A percentile compares a stretch with the other conserved stretches of the same genome.
These are phyloP conservation scores for Salvelinus namaycush DNA, from an alignment of 2,113 vertebrate species.

Conservation along the genomic window DNA sequence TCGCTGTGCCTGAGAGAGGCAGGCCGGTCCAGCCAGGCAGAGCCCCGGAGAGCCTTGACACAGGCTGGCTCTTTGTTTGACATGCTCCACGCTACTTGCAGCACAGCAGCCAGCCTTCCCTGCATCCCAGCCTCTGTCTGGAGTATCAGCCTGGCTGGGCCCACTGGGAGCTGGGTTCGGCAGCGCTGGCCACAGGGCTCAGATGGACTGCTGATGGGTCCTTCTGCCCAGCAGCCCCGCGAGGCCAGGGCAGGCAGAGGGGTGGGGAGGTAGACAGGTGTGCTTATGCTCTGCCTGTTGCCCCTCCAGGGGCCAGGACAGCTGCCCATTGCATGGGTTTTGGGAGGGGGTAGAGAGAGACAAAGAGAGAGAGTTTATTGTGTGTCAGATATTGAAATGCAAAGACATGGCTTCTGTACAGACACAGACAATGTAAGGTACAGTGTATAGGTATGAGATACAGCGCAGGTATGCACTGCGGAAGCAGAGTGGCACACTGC, in stretches of 20 bases:
- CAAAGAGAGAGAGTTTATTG: neutral
- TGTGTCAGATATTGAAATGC: constrained; percentile 12
- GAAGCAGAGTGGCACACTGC: neutral
- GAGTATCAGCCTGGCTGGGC: constrained; percentile 52
- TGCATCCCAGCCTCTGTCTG: constrained; percentile 37
- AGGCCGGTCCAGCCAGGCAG: constrained; percentile 45
- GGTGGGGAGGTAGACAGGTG: constrained; percentile 57
- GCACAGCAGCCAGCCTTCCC: constrained; percentile 36
- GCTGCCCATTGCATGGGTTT: constrained; percentile 52
- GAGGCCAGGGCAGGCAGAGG: constrained; percentile 3
- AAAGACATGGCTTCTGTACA: neutral
- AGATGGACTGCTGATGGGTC: constrained; percentile 64
- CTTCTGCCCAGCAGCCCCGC: constrained; percentile 58
- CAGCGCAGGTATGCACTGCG: neutral
- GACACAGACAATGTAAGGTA: neutral
- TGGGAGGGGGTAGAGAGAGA: constrained; percentile 12
- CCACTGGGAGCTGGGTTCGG: constrained; percentile 62
- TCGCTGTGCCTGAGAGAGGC: constrained; percentile 30
- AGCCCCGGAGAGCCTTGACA: constrained; percentile 47
- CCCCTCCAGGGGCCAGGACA: constrained; percentile 36
- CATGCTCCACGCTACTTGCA: constrained; percentile 51
- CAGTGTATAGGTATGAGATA: neutral
- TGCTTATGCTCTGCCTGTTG: constrained; percentile 67
- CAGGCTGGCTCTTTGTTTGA: constrained; percentile 48
- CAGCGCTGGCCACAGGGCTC: constrained; percentile 60